A percentile compares a stretch with the other conserved stretches of the same genome.
These are phyloP conservation scores for Naso thynnoides DNA, from an alignment of 2,797 vertebrate genomes.

Conservation along the genomic window DNA sequence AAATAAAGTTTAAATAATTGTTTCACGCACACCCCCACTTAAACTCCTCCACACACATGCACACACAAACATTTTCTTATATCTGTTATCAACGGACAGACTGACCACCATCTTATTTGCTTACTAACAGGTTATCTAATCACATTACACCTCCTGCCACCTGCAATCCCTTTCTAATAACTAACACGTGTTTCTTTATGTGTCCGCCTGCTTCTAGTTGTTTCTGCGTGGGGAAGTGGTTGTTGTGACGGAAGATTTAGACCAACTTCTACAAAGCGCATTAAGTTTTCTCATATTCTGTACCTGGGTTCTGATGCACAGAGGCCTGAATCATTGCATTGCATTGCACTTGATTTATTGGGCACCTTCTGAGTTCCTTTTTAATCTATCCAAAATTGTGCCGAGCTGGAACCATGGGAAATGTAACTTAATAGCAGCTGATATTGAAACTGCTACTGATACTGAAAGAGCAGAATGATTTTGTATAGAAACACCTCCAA, in stretches of 20 bases:
- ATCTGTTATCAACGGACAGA: conserved; percentile 33
- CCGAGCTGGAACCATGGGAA: conserved; percentile 60
- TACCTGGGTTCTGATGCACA: conserved; percentile 37
- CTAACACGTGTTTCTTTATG: conserved; percentile 1
- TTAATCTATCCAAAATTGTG: conserved; percentile 74
- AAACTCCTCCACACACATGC: conserved; percentile 15
- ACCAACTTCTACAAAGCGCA: conserved; percentile 42
- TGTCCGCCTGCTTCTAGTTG: conserved; percentile 12
- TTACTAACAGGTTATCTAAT: conserved; percentile 41
- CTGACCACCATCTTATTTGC: conserved; percentile 19
- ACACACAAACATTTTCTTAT: conserved; percentile 24
- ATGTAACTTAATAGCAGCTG: conserved; percentile 63
- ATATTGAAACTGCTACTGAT: conserved; percentile 63
- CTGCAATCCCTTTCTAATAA: conserved; percentile 18
- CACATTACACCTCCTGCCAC: conserved; percentile 36
- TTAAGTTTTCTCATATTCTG: conserved; percentile 64
- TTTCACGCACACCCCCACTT: conserved; percentile 38
- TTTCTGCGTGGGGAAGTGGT: conserved; percentile 17
- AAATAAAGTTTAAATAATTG: conserved; percentile 32
- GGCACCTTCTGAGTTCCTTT: conserved; percentile 55
- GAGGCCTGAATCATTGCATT: conserved; percentile 67
- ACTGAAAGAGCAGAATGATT: conserved; percentile 45
- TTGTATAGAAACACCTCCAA: conserved; percentile 47
- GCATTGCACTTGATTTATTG: conserved; percentile 71
- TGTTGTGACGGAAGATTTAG: conserved; percentile 38